Base-by-base conservation (phyloP, 2,113 vertebrate species). In the Saccopteryx leptura region DNA sequence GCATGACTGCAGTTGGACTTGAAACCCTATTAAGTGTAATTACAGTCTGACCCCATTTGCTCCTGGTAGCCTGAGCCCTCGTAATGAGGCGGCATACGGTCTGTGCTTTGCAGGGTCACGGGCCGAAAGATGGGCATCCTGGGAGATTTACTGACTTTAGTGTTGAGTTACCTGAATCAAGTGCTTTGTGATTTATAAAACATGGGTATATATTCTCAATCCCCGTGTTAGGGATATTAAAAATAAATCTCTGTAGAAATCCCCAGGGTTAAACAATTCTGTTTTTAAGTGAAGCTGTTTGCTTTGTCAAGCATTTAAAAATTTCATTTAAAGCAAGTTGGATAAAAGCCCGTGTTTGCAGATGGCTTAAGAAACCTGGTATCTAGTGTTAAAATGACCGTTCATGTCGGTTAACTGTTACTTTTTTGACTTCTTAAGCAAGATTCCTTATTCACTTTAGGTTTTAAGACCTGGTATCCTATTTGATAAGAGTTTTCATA, bases 241-340 rank as follows among this genome's bases (percentile, higher is more conserved):
- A 91, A 90, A 90, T 69, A 78, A 66, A 54, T 56, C 4, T 85
- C 80, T 75, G 50, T 48, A 81, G 39, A 92, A 90, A 93, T 92
- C 68, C 74, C 68, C 26, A 56, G 78, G 52, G 50, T 93, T 93
- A 90, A 94, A 90, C 17, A 88, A 9, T 76, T 88, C 58, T 96
- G 13, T 66, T 96, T 92, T 85, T 68, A 93, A 96, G 84, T 95
- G 56, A 93, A 93, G 46, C 90, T 82, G 50, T 90, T 93, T 96
- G 46, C 52, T 90, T 96, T 88, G 80, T 88, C 85, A 93, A 90
- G 56, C 88, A 33, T 88, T 97, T 91, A 87, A 95, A 96, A 96
- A 94, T 72, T 84, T 90, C 33, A 83, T 60, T 95, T 93, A 85
- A 63, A 86, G 28, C 8, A 46, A 92, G 24, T 92, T 0, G 5